Evolutionary conservation across 2,888 invertebrate species (phyloP).

Genomic region (Hydropsyche betteni): DNA sequence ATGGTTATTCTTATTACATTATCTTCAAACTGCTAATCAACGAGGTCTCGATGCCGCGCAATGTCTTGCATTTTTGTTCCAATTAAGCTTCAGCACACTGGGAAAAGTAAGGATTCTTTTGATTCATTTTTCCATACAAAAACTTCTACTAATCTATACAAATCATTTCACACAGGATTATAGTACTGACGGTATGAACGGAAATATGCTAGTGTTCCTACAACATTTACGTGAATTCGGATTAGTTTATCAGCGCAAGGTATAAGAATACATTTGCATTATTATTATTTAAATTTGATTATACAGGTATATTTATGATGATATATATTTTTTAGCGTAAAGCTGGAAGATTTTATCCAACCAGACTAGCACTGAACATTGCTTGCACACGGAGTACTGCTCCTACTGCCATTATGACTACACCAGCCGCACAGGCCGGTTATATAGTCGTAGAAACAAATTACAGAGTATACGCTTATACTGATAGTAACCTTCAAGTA

Average conservation of each 20-base stretch:
- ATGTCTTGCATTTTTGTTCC: conserved; percentile 95
- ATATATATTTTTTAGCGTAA: conserved; percentile 70
- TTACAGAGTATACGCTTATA: conserved; percentile 94
- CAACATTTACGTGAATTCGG: conserved; percentile 98
- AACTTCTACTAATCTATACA: not conserved
- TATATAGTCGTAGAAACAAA: conserved; percentile 87
- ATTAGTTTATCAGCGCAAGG: conserved; percentile 95
- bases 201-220: conserved; percentile 86
- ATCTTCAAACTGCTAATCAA: conserved; percentile 90
- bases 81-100: conserved; percentile 92
- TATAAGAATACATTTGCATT: conserved; percentile 55
- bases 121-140: not conserved
- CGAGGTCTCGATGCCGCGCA: conserved; percentile 88
- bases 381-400: conserved; percentile 65
- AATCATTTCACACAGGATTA: conserved; percentile 76
- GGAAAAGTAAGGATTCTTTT: conserved; percentile 72
- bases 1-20: conserved; percentile 97
- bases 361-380: conserved; percentile 89
- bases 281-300: not conserved
- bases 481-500: conserved; percentile 90
- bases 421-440: conserved; percentile 67
- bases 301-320: not conserved
- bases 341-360: conserved; percentile 94
- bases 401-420: conserved; percentile 59
- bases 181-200: conserved; percentile 93